phyloP scores from a whole-genome alignment of 2,113 vertebrate genomes.

The Protobothrops mucrosquamatus region DNA sequence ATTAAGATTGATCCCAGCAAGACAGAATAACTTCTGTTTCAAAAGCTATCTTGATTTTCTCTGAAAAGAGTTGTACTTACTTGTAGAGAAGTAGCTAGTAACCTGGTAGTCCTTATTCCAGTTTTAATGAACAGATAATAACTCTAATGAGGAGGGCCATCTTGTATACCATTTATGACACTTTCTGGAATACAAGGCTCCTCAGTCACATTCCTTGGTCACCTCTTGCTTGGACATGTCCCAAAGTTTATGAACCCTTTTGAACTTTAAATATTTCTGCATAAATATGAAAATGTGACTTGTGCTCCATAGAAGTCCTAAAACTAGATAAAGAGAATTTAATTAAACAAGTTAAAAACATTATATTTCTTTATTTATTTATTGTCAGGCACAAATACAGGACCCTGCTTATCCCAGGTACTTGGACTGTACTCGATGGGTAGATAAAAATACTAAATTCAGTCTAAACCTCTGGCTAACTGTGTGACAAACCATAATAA shows the following conservation, averaged over 20 bases:
- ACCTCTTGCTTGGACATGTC: neutral
- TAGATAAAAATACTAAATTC: neutral
- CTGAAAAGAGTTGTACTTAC: neutral
- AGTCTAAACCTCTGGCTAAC: neutral
- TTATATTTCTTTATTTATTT: neutral
- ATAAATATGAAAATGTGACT: neutral
- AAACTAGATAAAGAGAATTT: neutral
- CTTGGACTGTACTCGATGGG: neutral
- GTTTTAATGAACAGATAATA: neutral
- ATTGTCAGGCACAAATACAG: neutral
- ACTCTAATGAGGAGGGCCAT: neutral
- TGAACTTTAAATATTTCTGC: neutral
- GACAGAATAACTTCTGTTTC: neutral
- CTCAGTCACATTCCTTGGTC: neutral
- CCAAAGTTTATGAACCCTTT: neutral
- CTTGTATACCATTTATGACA: neutral
- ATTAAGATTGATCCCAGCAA: neutral
- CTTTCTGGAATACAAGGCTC: neutral
- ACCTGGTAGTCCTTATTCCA: neutral
- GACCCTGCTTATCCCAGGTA: neutral
- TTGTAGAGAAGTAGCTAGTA: neutral
- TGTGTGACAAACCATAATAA: neutral
- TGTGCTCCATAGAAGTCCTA: neutral
- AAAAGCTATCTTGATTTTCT: neutral
- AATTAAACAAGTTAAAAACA: neutral